A percentile compares a stretch with the other conserved stretches of the same genome.
phyloP scores from a whole-genome alignment of 2,888 invertebrate species.

The Poecilobothrus nobilitatus region DNA sequence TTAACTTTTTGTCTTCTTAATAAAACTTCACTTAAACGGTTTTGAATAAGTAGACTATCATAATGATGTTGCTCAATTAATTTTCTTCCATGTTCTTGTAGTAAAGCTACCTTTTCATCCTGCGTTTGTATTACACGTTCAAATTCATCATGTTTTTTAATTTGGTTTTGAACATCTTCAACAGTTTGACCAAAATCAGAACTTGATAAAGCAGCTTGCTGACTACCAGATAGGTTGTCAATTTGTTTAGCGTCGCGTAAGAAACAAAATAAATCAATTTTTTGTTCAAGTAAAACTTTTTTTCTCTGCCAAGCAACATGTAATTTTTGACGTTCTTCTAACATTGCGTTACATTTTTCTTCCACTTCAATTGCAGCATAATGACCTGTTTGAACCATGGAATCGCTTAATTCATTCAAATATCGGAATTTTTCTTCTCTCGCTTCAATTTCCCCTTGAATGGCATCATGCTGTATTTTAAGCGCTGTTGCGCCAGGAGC shows the following conservation, averaged over 20 bases:
- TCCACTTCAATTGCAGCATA: conserved; percentile 72
- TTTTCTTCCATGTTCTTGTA: conserved; percentile 79
- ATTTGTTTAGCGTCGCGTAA: conserved; percentile 87
- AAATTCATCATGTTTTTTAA: conserved; percentile 91
- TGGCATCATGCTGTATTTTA: conserved; percentile 72
- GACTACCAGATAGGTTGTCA: conserved; percentile 77
- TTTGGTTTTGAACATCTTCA: conserved; percentile 80
- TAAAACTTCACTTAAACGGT: conserved; percentile 65
- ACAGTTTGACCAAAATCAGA: conserved; percentile 68
- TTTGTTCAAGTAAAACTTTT: conserved; percentile 79
- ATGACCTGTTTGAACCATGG: conserved; percentile 78
- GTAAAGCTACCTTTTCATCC: conserved; percentile 74
- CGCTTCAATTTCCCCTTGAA: conserved; percentile 81
- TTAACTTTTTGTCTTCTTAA: conserved; percentile 57
- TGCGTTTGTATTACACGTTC: conserved; percentile 77
- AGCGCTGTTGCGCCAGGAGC: conserved; percentile 72
- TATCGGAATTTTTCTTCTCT: conserved; percentile 70
- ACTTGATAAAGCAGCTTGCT: conserved; percentile 68
- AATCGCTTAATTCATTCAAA: conserved; percentile 66
- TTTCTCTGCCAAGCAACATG: conserved; percentile 82
- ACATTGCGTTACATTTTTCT: conserved; percentile 66
- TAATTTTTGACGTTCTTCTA: conserved; percentile 69
- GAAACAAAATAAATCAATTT: conserved; percentile 91
- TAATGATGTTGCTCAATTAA: conserved; percentile 85
- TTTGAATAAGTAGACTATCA: conserved; percentile 70